Evolutionary conservation across 2,888 invertebrate species (phyloP).

Genomic region (Drosophila flavopinicola): DNA sequence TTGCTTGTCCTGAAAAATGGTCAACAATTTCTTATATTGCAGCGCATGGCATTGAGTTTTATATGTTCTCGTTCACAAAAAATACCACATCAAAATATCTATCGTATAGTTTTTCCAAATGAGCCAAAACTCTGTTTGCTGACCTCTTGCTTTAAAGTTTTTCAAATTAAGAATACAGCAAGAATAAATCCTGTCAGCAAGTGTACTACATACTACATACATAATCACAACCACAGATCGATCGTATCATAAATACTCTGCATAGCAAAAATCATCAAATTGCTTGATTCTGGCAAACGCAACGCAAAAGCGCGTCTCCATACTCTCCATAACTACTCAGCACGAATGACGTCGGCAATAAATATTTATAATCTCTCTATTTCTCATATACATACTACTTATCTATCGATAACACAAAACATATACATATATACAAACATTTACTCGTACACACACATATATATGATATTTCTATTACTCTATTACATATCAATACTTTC

Average conservation of each 20-base stretch:
- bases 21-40: slow-evolving; percentile 69
- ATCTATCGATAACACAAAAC: slow-evolving; percentile 37
- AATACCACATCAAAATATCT: slow-evolving; percentile 27
- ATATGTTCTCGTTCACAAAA: slow-evolving; percentile 64
- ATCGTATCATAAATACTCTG: slow-evolving; percentile 32
- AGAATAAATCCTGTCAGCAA: slow-evolving; percentile 47
- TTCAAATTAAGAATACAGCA: slow-evolving; percentile 45
- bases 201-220: slow-evolving; percentile 36
- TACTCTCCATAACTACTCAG: slow-evolving; percentile 73
- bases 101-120: slow-evolving; percentile 49
- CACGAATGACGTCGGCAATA: slow-evolving; percentile 83
- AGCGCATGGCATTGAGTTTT: slow-evolving; percentile 81
- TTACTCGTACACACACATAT: slow-evolving; percentile 19
- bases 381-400: slow-evolving; percentile 39
- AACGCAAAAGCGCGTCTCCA: slow-evolving; percentile 71
- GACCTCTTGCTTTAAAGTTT: slow-evolving; percentile 47
- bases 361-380: slow-evolving; percentile 42
- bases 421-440: slow-evolving; percentile 30
- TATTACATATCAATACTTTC: slow-evolving; percentile 23
- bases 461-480: slow-evolving; percentile 21
- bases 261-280: slow-evolving; percentile 42
- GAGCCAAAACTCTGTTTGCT: slow-evolving; percentile 52
- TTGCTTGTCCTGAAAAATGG: slow-evolving; percentile 52
- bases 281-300: slow-evolving; percentile 65
- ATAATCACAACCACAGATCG: slow-evolving; percentile 33